A percentile compares a stretch with the other conserved stretches of the same genome.
Evolutionary conservation across 2,888 invertebrate species (phyloP).

Genomic region (Ichneumoninae sp.): DNA sequence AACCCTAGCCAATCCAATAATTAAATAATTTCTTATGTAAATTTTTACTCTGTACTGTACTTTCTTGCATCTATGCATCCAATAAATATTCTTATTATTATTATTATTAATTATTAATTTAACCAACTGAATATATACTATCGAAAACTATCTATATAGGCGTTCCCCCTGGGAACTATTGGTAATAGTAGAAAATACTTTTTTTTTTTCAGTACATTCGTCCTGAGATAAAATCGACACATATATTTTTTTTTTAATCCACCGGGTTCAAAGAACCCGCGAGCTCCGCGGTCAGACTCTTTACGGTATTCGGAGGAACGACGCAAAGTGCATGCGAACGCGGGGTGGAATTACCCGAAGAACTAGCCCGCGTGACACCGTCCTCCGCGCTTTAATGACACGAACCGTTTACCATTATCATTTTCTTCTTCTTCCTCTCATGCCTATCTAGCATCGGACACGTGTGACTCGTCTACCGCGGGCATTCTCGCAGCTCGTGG

Average conservation of each 20-base stretch:
- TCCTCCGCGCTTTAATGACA: constrained; percentile 32
- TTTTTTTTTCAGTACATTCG: background rate
- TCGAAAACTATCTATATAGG: too few species aligned
- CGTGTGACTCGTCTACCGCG: constrained; percentile 41
- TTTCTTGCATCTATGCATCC: too few species aligned
- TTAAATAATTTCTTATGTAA: too few species aligned
- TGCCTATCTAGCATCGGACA: background rate
- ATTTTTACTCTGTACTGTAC: too few species aligned
- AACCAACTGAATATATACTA: too few species aligned
- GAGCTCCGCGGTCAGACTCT: background rate
- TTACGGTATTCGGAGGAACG: background rate
- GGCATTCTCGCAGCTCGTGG: constrained; percentile 32
- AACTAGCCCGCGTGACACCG: constrained; percentile 18
- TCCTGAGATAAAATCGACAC: background rate
- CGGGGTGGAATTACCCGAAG: constrained; percentile 21
- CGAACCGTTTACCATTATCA: background rate
- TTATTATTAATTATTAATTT: too few species aligned
- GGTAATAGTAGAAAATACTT: too few species aligned
- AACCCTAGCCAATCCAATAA: too few species aligned
- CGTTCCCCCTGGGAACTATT: too few species aligned
- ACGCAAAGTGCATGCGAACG: background rate
- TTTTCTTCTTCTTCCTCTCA: constrained; percentile 12
- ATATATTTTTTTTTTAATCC: background rate
- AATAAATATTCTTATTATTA: too few species aligned
- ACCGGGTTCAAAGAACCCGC: constrained; percentile 3